A percentile compares a stretch with the other conserved stretches of the same genome.
phyloP scores from a whole-genome alignment of 2,113 vertebrate species.

The Spea bombifrons region DNA sequence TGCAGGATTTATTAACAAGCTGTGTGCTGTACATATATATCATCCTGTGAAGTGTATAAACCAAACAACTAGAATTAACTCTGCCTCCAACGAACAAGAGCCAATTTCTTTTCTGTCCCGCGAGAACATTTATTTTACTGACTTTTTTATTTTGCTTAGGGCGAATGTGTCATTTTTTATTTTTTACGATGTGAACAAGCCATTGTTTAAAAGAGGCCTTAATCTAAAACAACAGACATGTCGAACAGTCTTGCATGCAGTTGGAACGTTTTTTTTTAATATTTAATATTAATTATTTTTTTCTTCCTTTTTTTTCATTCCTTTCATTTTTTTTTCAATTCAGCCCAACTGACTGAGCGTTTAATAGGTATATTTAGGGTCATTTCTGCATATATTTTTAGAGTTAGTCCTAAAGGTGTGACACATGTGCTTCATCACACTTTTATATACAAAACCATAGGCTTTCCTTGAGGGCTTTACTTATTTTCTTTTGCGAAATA shows the following conservation, averaged over 20 bases:
- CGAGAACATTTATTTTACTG: conserved; percentile 44
- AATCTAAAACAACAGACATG: conserved; percentile 31
- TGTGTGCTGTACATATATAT: conserved; percentile 26
- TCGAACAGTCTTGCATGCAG: conserved; percentile 19
- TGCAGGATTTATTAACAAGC: conserved; percentile 41
- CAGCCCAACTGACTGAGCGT: neutral
- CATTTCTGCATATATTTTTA: no score
- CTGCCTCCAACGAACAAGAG: conserved; percentile 38
- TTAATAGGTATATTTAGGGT: no score
- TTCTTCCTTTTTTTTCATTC: neutral
- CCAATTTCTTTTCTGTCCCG: conserved; percentile 41
- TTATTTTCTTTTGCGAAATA: no score
- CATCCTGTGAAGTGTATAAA: conserved; percentile 42
- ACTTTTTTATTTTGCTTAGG: conserved; percentile 35
- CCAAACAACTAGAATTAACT: conserved; percentile 46
- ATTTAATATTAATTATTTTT: conserved; percentile 30
- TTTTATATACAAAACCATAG: no score
- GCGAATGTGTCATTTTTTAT: conserved; percentile 39
- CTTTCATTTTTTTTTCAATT: neutral
- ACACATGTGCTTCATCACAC: no score
- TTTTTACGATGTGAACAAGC: conserved; percentile 43
- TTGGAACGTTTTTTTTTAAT: conserved; percentile 34
- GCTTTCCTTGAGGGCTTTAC: no score
- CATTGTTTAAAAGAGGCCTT: conserved; percentile 41
- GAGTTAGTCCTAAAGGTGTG: no score